Evolutionary conservation across 64 coral and sea anemone genomes (phyloP), one percentile per base, ranked within the genome.

Genomic region (Montipora foliosa): DNA sequence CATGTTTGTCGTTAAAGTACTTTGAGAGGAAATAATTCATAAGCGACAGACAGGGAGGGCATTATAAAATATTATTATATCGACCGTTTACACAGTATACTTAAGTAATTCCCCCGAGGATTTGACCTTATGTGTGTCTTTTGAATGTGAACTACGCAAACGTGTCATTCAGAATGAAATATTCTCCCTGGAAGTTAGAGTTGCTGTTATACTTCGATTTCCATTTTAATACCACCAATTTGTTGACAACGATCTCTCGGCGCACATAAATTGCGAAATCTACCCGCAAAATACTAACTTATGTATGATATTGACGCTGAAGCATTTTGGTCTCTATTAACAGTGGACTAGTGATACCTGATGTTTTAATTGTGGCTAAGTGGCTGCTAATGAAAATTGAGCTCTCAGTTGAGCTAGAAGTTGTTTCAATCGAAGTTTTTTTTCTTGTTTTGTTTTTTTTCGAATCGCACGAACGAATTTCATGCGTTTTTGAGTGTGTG

Each of bases 341-440:
- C 44, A 71, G 49, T 8, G 8, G 47, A 86, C 61, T 86, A 86
- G 67, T 37, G 62, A 85, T 85, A 47, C 5, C 49, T 14, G 58
- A 64, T 24, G 80, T 83, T 83, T 83, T 83, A 5, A 70, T 45
- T 16, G 17, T 52, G 19, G 9, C 4, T 71, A 86, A 86, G 66
- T 72, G 62, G 44, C 21, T 50, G 17, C 47, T 50, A 49, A 86
- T 86, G 16, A 86, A 71, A 37, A 50, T 86, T 45, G 82, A 86
- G 48, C 82, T 3, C 61, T 22, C 19, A 11, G 82, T 19, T 48
- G 13, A 1, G 20, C 29, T 6, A 21, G 5, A 46, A 49, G 17
- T 4, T 10, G 1, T 16, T 17, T 11, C 4, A 8, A 44, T 74
- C 53, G 53, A 57, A 57, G 11, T 1, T 44, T 24, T 74, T 19